Conservation (phyloP, 2,888 invertebrate genomes). For the Nephrocerus scutellatus region DNA sequence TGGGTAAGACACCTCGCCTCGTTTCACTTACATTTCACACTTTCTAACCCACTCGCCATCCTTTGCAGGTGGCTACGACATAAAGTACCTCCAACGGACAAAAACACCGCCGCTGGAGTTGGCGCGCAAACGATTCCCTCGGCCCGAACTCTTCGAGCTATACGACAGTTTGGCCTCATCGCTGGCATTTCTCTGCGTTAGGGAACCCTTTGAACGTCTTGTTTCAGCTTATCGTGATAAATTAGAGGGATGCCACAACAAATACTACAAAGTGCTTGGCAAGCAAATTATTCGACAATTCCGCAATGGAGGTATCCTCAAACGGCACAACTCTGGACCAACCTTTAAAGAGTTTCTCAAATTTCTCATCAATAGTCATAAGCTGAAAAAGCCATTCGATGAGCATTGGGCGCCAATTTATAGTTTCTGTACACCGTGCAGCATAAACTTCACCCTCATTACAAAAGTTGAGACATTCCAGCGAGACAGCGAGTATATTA, state of each 20-base stretch:
- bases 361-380: conserved; percentile 58
- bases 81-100: conserved; percentile 54
- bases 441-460: conserved; percentile 58
- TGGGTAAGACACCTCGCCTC: too few species aligned
- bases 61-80: conserved; percentile 54
- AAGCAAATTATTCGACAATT: conserved; percentile 58
- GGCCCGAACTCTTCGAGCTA: conserved; percentile 59
- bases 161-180: conserved; percentile 58
- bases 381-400: conserved; percentile 52
- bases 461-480: conserved; percentile 59
- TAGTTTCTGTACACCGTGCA: conserved; percentile 60
- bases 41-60: too few species aligned
- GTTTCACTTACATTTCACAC: too few species aligned
- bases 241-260: conserved; percentile 63
- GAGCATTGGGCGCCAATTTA: conserved; percentile 63
- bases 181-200: conserved; percentile 60
- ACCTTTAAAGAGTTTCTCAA: conserved; percentile 66
- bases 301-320: conserved; percentile 44
- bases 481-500: conserved; percentile 55
- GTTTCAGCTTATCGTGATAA: conserved; percentile 68
- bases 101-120: conserved; percentile 59
- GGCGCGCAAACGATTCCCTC: conserved; percentile 62
- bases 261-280: conserved; percentile 62
- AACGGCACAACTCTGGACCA: conserved; percentile 48
- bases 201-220: conserved; percentile 66